These are phyloP conservation scores for Drymodes brunneopygia DNA, from an alignment of 2,113 vertebrate genomes.

Conservation along the genomic window DNA sequence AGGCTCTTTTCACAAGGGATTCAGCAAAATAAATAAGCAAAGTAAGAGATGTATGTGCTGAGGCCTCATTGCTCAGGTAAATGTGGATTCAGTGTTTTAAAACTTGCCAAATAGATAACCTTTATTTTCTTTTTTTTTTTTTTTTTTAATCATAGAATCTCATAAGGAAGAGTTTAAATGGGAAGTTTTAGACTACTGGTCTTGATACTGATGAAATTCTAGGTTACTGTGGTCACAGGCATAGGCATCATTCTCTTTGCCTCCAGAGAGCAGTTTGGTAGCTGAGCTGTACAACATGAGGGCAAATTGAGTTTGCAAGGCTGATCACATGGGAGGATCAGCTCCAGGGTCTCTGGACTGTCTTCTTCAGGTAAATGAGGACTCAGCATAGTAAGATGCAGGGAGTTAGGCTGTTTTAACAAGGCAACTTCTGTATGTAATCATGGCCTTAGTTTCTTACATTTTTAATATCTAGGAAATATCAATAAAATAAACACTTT, in stretches of 20 bases:
- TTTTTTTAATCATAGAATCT: background rate
- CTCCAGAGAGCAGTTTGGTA: background rate
- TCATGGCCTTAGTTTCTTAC: background rate
- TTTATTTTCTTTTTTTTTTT: background rate
- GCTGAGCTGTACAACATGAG: background rate
- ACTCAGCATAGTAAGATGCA: background rate
- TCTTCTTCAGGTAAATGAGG: background rate
- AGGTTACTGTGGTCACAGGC: background rate
- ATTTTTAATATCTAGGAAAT: background rate
- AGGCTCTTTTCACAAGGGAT: constrained; percentile 33
- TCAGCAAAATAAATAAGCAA: constrained; percentile 57
- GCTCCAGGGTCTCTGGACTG: background rate
- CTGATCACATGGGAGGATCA: background rate
- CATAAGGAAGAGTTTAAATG: constrained; percentile 35
- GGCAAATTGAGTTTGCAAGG: background rate
- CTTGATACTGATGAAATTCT: constrained; percentile 28
- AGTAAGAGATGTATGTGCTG: background rate
- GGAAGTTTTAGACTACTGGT: constrained; percentile 16
- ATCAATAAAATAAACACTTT: background rate
- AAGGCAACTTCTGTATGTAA: background rate
- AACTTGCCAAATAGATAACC: constrained; percentile 7
- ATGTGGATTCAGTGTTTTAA: constrained; percentile 19
- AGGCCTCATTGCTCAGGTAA: background rate
- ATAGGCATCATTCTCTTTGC: background rate
- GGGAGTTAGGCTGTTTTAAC: background rate